phyloP scores from a whole-genome alignment of 1,140 invertebrate genomes.

The Neotoxoptera formosana region DNA sequence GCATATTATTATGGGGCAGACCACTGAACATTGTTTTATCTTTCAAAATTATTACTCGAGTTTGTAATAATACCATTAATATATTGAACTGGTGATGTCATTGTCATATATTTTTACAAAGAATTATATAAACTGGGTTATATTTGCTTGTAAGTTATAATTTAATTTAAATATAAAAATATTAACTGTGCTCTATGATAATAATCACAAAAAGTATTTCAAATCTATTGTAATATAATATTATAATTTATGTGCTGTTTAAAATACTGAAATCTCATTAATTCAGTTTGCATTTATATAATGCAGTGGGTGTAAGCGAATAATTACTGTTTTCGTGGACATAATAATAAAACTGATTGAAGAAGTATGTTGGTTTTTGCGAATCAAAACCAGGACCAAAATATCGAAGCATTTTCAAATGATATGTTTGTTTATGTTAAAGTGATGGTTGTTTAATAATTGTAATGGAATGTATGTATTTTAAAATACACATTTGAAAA shows the following conservation, averaged over 20 bases:
- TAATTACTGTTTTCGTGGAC: neutral
- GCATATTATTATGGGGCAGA: neutral
- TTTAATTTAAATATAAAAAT: neutral
- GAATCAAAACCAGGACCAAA: neutral
- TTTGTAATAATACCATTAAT: neutral
- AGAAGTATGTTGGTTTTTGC: neutral
- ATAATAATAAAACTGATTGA: neutral
- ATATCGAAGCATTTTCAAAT: neutral
- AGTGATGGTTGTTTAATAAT: too few relatives aligned
- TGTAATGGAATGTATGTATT: too few relatives aligned
- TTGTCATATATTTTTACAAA: too few relatives aligned
- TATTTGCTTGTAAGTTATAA: neutral
- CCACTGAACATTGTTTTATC: too few relatives aligned
- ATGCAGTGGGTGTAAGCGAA: neutral
- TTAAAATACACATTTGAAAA: neutral
- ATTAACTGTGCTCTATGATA: neutral
- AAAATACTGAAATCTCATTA: too few relatives aligned
- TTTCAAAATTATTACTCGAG: neutral
- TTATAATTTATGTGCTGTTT: too few relatives aligned
- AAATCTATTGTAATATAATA: too few relatives aligned
- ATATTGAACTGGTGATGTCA: neutral
- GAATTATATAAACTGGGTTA: neutral
- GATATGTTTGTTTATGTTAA: too few relatives aligned
- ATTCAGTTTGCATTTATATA: too few relatives aligned
- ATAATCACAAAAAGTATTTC: neutral